Base-by-base conservation (phyloP, 1,140 invertebrate species). In the Drosophila burlai region DNA sequence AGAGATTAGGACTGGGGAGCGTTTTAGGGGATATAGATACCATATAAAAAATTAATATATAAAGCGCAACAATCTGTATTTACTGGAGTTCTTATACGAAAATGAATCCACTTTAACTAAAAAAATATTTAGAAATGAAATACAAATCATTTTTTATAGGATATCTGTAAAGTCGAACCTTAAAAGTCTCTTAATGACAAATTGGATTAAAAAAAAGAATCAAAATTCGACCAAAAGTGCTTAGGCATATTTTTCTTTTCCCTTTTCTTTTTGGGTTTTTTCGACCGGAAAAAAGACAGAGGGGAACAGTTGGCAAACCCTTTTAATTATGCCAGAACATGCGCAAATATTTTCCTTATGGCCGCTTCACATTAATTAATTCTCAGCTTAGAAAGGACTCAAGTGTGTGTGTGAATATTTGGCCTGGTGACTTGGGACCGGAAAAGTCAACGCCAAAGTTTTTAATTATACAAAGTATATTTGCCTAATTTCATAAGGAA, bases 281-380 rank as follows among this genome's bases (percentile, higher is more conserved):
- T 58, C 38, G 60, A 29, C 50, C 62, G 31, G 45, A 52, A 54
- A 36, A 55, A 61, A 62, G 42, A 64, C 59, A 50, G 36, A 2
- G 40, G n/a, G 31, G 16, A 73, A 61, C 45, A 52, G 46, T 73
- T 52, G 54, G 38, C 46, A 86, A 71, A 46, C 81, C 77, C 79
- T 81, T 89, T 85, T 89, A 85, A 89, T 89, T 89, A 89, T 89
- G 85, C 85, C 78, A 42, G 71, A 90, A 90, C 85, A 89, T 81
- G 85, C 79, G 55, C 85, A 90, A 89, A 90, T 89, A 90, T 89
- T 89, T 89, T 74, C 68, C 67, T 89, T 85, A 85, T 85, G 81
- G 78, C 75, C 75, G 81, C 73, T 83, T 67, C 64, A 59, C 81
- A 85, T 82, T 89, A 90, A 90, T 89, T 89, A 90, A 90, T 82